These are phyloP conservation scores for Scaptomyza tumidula DNA, from an alignment of 2,888 invertebrate species.

Conservation along the genomic window DNA sequence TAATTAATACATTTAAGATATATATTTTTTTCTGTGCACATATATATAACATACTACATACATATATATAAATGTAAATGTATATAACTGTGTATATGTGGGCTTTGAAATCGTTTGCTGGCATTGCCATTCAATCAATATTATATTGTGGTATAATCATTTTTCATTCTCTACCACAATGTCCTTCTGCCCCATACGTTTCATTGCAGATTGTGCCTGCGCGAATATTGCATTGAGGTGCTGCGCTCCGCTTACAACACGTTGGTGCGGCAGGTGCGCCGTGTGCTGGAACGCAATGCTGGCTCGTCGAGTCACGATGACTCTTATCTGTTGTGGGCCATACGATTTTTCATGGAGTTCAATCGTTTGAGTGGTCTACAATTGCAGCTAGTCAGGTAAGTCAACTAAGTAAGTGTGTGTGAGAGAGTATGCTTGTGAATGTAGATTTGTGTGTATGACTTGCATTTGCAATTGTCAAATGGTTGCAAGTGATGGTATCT, in stretches of 20 bases:
- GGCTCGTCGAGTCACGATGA: slow-evolving; percentile 93
- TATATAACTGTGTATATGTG: not conserved
- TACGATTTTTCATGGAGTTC: slow-evolving; percentile 98
- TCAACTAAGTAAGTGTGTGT: slow-evolving; percentile 24
- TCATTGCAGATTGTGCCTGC: slow-evolving; percentile 90
- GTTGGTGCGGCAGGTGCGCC: slow-evolving; percentile 94
- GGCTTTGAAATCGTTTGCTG: slow-evolving; percentile 22
- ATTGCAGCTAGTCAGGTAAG: slow-evolving; percentile 94
- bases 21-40: not conserved
- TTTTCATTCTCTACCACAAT: slow-evolving; percentile 59
- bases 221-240: slow-evolving; percentile 97
- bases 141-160: slow-evolving; percentile 77
- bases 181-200: slow-evolving; percentile 3
- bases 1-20: not conserved
- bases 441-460: slow-evolving; percentile 21
- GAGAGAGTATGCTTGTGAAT: slow-evolving; percentile 2
- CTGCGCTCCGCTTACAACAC: slow-evolving; percentile 96
- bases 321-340: slow-evolving; percentile 96
- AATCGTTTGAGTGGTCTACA: slow-evolving; percentile 94
- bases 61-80: not conserved
- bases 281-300: slow-evolving; percentile 88
- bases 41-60: not conserved
- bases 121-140: slow-evolving; percentile 73
- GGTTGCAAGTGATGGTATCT: slow-evolving; percentile 22
- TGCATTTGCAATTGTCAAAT: slow-evolving; percentile 61